A percentile compares a stretch with the other conserved stretches of the same genome.
Evolutionary conservation across 2,888 invertebrate genomes (phyloP).

Genomic region (Eurytoma californica): DNA sequence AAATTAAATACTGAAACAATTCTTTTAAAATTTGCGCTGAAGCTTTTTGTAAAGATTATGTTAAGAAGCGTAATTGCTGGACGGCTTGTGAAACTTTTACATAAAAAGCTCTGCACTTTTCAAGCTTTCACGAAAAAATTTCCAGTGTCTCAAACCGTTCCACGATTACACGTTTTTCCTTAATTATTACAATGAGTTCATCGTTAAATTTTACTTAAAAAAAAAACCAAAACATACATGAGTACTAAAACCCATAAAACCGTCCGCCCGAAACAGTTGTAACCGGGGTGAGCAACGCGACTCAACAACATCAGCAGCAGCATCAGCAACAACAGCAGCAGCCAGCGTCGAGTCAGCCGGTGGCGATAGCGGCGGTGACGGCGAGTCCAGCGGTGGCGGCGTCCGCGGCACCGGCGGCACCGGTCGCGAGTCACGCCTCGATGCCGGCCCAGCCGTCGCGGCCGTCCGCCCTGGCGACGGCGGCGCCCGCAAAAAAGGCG

Average conservation of each 20-base stretch:
- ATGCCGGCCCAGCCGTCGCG: conserved; percentile 72
- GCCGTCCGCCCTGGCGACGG: conserved; percentile 71
- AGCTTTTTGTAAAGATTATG: too few species aligned
- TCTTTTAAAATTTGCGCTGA: too few species aligned
- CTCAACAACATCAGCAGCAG: background rate
- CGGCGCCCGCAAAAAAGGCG: conserved; percentile 72
- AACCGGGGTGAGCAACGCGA: conserved; percentile 35
- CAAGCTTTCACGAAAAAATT: too few species aligned
- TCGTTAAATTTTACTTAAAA: background rate
- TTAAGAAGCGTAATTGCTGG: too few species aligned
- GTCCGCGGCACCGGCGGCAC: conserved; percentile 62
- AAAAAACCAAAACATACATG: conserved; percentile 28
- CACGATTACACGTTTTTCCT: too few species aligned
- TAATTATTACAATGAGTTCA: too few species aligned
- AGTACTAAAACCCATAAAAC: conserved; percentile 11
- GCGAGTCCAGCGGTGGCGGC: conserved; percentile 54
- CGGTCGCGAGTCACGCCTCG: conserved; percentile 72
- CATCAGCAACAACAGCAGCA: too few species aligned
- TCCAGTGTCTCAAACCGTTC: too few species aligned
- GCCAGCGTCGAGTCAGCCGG: conserved; percentile 71
- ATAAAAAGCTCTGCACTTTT: too few species aligned
- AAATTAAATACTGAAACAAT: too few species aligned
- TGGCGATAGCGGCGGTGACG: conserved; percentile 77
- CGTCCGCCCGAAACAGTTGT: conserved; percentile 30
- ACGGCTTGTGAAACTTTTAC: too few species aligned